Evolutionary conservation across 2,888 invertebrate genomes (phyloP).

Genomic region (Amiota communis): DNA sequence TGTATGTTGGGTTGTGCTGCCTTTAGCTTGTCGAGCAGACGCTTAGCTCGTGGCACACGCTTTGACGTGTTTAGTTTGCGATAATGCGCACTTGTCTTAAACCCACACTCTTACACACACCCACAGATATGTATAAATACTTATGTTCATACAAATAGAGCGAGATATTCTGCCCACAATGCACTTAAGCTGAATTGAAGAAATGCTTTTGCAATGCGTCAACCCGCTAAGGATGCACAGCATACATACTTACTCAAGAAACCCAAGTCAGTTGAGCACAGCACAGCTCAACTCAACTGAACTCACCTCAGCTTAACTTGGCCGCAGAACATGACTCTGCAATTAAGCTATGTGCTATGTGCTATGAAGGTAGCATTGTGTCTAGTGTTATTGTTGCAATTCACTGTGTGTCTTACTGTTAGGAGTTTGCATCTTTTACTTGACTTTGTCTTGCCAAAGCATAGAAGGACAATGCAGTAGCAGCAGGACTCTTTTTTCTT

Average conservation of each 20-base stretch:
- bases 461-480: background rate
- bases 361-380: no score
- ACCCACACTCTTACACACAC: background rate
- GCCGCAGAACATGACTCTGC: constrained; percentile 66
- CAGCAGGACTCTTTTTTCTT: constrained; percentile 5
- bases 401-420: background rate
- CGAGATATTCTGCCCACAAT: background rate
- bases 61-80: constrained; percentile 37
- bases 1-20: constrained; percentile 17
- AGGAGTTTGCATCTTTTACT: no score
- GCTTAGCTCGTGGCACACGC: constrained; percentile 29
- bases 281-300: constrained; percentile 49
- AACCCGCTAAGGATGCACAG: constrained; percentile 26
- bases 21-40: constrained; percentile 26
- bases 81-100: constrained; percentile 29
- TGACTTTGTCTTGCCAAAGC: constrained; percentile 34
- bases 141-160: no score
- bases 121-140: background rate
- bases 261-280: no score
- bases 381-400: constrained; percentile 41
- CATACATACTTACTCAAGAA: background rate
- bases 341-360: constrained; percentile 60
- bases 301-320: background rate
- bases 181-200: constrained; percentile 20
- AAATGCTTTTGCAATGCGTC: constrained; percentile 16